Evolutionary conservation across 2,113 vertebrate genomes (phyloP), one percentile per base, ranked within the genome.

Genomic region (Arenaria interpres): DNA sequence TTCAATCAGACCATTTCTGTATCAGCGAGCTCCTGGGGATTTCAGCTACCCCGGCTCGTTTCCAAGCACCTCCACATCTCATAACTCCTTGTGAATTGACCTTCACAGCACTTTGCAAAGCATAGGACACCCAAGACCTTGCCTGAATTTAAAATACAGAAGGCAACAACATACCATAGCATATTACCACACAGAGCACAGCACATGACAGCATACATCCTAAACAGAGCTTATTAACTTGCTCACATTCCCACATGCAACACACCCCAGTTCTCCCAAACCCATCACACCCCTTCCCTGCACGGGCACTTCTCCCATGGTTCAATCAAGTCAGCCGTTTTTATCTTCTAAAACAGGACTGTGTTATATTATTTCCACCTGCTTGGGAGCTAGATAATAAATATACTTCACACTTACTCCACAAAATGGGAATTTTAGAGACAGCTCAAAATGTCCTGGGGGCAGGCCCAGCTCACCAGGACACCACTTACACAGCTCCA

Each of bases 201-300:
- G 35, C 32, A 63, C 9, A 15, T 7, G 13, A 56, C 0, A 2
- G n/a, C 25, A 8, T 7, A 59, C 2, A 1, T n/a, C 59, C 51
- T 64, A 74, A 90, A 71, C 6, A 71, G 16, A 87, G 24, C 14
- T 87, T 25, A 68, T 17, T 35, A 60, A 48, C 20, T 79, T 51
- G 28, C 15, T 56, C 60, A 27, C 27, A 3, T 74, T 86, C 64
- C 62, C 50, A 24, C 4, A 53, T 17, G 39, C 62, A 89, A 41
- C 6, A 15, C 8, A 57, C 7, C 46, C 54, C 71, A 67, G 45
- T 1, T 51, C 50, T 88, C 24, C 37, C 67, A 77, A 88, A 53
- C 9, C 15, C 11, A 27, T 18, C 43, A 78, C 27, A 64, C 15
- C 28, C 30, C 46, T 37, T 62, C 24, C 73, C 72, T 1, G 2